Evolutionary conservation across 2,113 vertebrate species (phyloP).

Genomic region (Rhagologus leucostigma): DNA sequence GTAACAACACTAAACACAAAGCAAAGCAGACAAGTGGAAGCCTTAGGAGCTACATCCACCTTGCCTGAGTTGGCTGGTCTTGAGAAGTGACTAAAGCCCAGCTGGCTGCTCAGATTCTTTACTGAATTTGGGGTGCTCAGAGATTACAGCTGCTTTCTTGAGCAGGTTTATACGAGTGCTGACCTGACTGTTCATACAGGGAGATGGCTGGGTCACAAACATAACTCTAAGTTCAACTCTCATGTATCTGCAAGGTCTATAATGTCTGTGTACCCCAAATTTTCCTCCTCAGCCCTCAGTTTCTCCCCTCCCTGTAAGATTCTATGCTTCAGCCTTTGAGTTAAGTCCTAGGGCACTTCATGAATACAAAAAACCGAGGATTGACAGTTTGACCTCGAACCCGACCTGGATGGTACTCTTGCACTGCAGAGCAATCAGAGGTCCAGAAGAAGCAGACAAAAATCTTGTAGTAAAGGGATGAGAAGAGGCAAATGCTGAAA

Average conservation of each 20-base stretch:
- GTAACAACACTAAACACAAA: neutral
- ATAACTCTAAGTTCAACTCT: neutral
- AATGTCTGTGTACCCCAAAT: neutral
- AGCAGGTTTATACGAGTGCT: neutral
- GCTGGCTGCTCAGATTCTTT: neutral
- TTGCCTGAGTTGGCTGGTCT: neutral
- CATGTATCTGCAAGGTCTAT: neutral
- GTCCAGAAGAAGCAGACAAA: neutral
- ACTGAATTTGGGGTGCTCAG: neutral
- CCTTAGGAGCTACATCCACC: neutral
- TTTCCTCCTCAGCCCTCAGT: neutral
- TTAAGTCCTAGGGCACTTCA: neutral
- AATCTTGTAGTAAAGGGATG: neutral
- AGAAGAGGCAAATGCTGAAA: neutral
- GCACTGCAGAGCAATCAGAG: neutral
- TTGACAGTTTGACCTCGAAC: neutral
- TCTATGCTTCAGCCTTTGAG: neutral
- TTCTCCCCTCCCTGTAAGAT: neutral
- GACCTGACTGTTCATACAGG: neutral
- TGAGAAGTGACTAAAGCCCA: neutral
- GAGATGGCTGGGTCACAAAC: neutral
- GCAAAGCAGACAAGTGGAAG: neutral
- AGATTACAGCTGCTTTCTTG: neutral
- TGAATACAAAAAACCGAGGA: neutral
- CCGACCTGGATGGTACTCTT: neutral